Evolutionary conservation across 2,797 vertebrate genomes (phyloP).

Genomic region (Lemur catta): DNA sequence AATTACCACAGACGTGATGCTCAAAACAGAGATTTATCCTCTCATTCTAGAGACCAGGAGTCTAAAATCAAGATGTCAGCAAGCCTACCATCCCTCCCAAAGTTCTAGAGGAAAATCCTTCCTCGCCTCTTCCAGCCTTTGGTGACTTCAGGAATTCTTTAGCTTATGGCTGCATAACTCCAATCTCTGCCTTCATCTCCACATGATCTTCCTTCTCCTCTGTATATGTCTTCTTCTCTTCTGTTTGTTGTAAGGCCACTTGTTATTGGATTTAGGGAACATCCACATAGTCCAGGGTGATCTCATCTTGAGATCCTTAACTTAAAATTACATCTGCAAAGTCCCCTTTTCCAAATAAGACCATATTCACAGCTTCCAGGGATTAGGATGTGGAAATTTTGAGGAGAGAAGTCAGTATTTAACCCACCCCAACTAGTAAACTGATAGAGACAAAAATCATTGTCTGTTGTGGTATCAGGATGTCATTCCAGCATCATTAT

Average conservation of each 20-base stretch:
- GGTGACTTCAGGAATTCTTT: background rate
- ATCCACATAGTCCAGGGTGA: background rate
- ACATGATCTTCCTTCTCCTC: background rate
- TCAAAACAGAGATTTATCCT: background rate
- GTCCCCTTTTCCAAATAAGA: background rate
- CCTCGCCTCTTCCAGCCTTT: background rate
- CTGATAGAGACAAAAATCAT: background rate
- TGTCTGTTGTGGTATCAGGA: background rate
- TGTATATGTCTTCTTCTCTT: background rate
- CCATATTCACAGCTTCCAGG: background rate
- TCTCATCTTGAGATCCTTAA: background rate
- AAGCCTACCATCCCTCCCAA: background rate
- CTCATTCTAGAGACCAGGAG: background rate
- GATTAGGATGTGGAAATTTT: background rate
- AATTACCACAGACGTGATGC: background rate
- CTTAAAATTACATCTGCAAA: conserved; percentile 4
- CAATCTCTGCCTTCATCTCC: background rate
- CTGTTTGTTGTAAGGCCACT: background rate
- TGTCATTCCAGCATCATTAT: background rate
- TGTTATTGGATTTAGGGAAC: background rate
- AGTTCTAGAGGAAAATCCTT: background rate
- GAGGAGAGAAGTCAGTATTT: background rate
- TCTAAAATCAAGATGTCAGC: background rate
- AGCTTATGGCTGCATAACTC: background rate
- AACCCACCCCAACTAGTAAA: background rate